Evolutionary conservation across 2,888 invertebrate genomes (phyloP).

Genomic region (Thera britannica): DNA sequence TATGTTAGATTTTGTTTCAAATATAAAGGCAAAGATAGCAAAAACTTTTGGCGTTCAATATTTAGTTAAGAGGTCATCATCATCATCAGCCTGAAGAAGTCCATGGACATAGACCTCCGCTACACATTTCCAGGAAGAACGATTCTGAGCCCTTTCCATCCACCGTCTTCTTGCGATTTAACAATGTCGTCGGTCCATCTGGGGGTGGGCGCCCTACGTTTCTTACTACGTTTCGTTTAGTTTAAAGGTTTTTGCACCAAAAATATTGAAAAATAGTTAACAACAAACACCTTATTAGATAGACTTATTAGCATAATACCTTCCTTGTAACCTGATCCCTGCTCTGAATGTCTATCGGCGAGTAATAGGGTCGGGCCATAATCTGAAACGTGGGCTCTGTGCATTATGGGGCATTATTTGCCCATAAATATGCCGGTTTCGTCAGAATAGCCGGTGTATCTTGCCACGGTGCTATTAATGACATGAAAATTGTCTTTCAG

Average conservation of each 20-base stretch:
- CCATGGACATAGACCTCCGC: too few species aligned
- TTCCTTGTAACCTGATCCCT: constrained; percentile 26
- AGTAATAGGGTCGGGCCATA: constrained; percentile 29
- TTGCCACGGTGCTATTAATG: constrained; percentile 16
- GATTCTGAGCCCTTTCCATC: too few species aligned
- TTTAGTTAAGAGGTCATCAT: too few species aligned
- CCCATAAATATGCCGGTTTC: constrained; percentile 28
- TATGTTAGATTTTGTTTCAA: too few species aligned
- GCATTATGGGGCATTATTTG: constrained; percentile 34
- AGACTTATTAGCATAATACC: constrained; percentile 30
- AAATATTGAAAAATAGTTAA: neutral
- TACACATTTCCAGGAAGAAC: too few species aligned
- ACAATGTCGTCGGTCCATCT: too few species aligned
- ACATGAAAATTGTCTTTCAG: constrained; percentile 3
- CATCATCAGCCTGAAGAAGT: too few species aligned
- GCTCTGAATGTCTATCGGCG: constrained; percentile 21
- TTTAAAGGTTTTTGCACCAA: neutral
- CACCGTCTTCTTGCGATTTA: too few species aligned
- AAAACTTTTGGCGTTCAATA: too few species aligned
- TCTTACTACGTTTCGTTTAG: neutral
- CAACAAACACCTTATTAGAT: constrained; percentile 7
- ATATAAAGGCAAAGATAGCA: too few species aligned
- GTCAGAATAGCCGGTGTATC: constrained; percentile 24
- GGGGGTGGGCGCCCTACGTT: too few species aligned
- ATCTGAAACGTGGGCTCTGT: constrained; percentile 29